Evolutionary conservation across 1,140 invertebrate species (phyloP).

Genomic region (Aricia agestis): DNA sequence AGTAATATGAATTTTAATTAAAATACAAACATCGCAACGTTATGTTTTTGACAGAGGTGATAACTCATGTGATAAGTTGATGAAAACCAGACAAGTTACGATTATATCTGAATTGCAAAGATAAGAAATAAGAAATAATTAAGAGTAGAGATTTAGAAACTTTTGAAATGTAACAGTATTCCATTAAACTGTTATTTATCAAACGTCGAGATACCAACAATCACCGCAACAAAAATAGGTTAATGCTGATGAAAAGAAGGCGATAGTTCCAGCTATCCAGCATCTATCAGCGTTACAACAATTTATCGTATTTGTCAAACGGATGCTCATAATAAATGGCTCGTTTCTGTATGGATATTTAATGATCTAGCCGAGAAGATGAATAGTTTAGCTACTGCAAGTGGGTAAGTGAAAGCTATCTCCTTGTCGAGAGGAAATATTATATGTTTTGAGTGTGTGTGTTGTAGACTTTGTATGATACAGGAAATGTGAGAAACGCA

Average conservation of each 20-base stretch:
- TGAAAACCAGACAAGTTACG: neutral
- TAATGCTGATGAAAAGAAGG: neutral
- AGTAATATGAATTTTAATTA: neutral
- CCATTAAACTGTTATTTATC: no score
- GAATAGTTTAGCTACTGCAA: constrained; percentile 35
- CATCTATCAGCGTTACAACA: constrained; percentile 19
- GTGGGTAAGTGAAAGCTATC: constrained; percentile 29
- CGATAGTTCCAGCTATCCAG: neutral
- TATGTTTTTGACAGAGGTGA: neutral
- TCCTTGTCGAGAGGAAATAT: neutral
- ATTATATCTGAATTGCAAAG: neutral
- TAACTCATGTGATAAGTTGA: neutral
- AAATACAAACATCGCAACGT: neutral
- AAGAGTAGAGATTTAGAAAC: neutral
- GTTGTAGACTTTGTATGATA: neutral
- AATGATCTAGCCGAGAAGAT: constrained; percentile 32
- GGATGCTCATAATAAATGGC: constrained; percentile 27
- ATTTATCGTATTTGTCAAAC: constrained; percentile 32
- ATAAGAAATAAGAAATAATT: neutral
- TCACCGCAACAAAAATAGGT: neutral
- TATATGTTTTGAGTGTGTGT: neutral
- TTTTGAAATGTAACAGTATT: no score
- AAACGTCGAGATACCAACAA: no score
- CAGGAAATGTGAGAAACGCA: neutral
- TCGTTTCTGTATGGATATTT: constrained; percentile 33